phyloP scores from a whole-genome alignment of 2,797 vertebrate species.

The Ispidina lecontei region DNA sequence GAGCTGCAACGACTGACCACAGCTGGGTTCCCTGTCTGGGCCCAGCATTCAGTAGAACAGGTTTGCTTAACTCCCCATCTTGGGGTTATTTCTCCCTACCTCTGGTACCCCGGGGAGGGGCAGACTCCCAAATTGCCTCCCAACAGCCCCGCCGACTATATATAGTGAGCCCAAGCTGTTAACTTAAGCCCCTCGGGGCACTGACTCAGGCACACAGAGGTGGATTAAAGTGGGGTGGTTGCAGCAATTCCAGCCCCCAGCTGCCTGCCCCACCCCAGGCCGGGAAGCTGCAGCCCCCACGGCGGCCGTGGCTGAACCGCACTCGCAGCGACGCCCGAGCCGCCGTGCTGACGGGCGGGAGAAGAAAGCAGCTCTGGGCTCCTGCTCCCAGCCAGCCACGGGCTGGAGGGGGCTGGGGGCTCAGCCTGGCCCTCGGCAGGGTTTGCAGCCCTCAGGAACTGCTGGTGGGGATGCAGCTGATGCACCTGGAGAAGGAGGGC shows the following conservation, averaged over 20 bases:
- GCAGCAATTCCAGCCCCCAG: slow-evolving; percentile 47
- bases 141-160: background rate
- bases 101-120: background rate
- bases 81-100: background rate
- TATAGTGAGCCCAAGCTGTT: background rate
- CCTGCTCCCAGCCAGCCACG: background rate
- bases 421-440: background rate
- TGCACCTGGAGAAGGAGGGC: background rate
- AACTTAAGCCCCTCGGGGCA: background rate
- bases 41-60: background rate
- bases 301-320: background rate
- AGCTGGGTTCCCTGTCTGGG: background rate
- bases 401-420: slow-evolving; percentile 5
- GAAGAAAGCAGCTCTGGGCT: background rate
- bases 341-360: background rate
- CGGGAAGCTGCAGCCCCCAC: slow-evolving; percentile 48
- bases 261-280: slow-evolving; percentile 37
- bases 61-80: slow-evolving; percentile 39
- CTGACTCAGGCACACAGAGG: background rate
- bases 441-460: background rate
- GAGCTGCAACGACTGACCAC: background rate
- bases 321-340: background rate
- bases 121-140: background rate
- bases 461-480: accelerated
- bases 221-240: slow-evolving; percentile 42